A percentile compares a stretch with the other conserved stretches of the same genome.
phyloP scores from a whole-genome alignment of 64 coral and sea anemone species.

The Dendronephthya gigantea region DNA sequence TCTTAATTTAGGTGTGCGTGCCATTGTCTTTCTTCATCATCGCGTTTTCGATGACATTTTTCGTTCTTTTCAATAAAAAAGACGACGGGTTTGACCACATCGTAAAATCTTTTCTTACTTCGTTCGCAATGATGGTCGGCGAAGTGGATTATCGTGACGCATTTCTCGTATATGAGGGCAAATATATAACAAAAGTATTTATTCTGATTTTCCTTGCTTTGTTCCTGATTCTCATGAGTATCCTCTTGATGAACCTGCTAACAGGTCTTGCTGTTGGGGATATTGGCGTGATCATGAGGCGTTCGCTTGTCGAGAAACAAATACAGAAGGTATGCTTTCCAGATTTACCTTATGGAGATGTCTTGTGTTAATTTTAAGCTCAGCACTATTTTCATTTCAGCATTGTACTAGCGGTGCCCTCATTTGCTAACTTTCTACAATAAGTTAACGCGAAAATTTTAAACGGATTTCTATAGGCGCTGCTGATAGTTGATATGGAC shows the following conservation, averaged over 20 bases:
- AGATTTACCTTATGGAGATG: too few relatives aligned
- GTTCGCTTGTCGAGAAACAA: neutral
- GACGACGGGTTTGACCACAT: neutral
- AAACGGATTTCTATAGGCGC: neutral
- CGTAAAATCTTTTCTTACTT: neutral
- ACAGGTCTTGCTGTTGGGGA: neutral
- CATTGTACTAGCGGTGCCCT: neutral
- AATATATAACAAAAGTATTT: neutral
- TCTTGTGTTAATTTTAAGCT: too few relatives aligned
- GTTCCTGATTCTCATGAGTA: neutral
- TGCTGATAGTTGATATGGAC: slow-evolving; percentile 15
- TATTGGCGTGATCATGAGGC: slow-evolving; percentile 4
- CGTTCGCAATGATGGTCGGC: neutral
- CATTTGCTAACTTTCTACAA: neutral
- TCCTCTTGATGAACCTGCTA: neutral
- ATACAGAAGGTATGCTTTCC: neutral
- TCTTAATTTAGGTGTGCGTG: neutral
- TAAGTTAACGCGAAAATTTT: neutral
- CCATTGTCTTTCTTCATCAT: neutral
- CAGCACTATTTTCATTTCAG: neutral
- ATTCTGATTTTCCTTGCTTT: neutral
- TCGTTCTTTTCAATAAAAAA: neutral
- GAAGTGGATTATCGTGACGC: slow-evolving; percentile 5
- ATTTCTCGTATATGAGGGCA: neutral
- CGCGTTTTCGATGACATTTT: neutral